Base-by-base conservation (phyloP, 2,113 vertebrate genomes). In the Terrapene triunguis region DNA sequence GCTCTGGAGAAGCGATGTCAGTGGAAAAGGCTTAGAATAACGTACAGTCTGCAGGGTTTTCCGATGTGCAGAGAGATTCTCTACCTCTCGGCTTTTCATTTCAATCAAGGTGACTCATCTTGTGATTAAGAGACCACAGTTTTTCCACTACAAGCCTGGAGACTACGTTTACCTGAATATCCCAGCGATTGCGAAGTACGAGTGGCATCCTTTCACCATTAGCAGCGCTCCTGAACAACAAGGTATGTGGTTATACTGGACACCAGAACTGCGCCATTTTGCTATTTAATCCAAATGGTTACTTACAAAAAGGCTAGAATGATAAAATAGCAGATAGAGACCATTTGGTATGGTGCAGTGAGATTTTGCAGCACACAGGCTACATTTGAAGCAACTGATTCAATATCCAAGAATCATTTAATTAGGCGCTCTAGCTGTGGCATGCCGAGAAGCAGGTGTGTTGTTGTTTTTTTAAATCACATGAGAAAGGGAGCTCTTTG, bases 191-290 rank as follows among this genome's bases (percentile, higher is more conserved):
- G 99, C 99, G 10, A 98, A 98, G 96, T 99, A 98, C 0, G 99
- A 99, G 97, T 99, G 99, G 99, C 99, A 99, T 5, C 99, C 99
- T 0, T 99, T 99, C 96, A 99, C 99, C 95, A 99, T 99, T 98
- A 99, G 99, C 99, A 99, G 99, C 1, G 98, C 99, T 1, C 99
- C 99, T 0, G 99, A 99, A 97, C 99, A 99, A 95, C 95, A 98
- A 95, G 99, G 99, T 99, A 96, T 0, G 12, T 7, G 8, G 5
- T 38, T 19, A 4, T 42, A n/a, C 38, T 44, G 44, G 13, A 24
- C 32, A 35, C 44, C 27, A 16, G 32, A 42, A 8, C 10, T 1
- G 12, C 14, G n/a, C 13, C 10, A 3, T n/a, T n/a, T 44, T 16
- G 27, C 8, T 13, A 8, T 8, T 24, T 69, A 17, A 85, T 44